Evolutionary conservation across 2,113 vertebrate genomes (phyloP).

Genomic region (Elephantulus edwardii): DNA sequence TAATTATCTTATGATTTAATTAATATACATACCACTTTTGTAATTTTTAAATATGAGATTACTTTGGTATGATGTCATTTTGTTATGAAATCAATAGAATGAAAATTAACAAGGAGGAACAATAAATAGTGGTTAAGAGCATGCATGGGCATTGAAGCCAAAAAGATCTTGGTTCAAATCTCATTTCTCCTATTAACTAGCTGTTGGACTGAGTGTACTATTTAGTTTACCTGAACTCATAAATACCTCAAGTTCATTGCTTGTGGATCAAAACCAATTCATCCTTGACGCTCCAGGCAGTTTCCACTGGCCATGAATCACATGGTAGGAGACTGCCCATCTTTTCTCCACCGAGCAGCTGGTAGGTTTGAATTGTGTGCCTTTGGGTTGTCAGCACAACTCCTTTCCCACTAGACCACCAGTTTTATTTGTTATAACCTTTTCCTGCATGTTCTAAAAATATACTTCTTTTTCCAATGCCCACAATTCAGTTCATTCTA

Average conservation of each 20-base stretch:
- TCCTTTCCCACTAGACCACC: too few relatives aligned
- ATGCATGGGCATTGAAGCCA: not conserved
- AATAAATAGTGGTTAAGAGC: not conserved
- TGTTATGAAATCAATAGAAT: not conserved
- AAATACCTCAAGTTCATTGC: too few relatives aligned
- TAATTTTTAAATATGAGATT: not conserved
- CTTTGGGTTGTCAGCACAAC: too few relatives aligned
- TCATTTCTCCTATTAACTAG: not conserved
- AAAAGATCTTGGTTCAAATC: not conserved
- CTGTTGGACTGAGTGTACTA: not conserved
- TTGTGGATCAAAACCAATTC: too few relatives aligned
- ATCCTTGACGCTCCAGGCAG: too few relatives aligned
- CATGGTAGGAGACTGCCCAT: too few relatives aligned
- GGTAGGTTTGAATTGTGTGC: too few relatives aligned
- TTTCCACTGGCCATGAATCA: too few relatives aligned
- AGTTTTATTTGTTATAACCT: not conserved
- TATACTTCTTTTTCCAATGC: conserved; percentile 23
- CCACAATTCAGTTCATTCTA: not conserved
- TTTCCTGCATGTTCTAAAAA: not conserved
- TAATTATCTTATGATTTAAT: too few relatives aligned
- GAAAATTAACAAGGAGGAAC: not conserved
- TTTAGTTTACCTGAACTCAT: not conserved
- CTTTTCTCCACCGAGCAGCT: too few relatives aligned
- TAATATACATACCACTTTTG: not conserved
- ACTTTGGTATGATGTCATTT: not conserved